These are phyloP conservation scores for Vanessa atalanta DNA, from an alignment of 1,140 invertebrate species.

Conservation along the genomic window DNA sequence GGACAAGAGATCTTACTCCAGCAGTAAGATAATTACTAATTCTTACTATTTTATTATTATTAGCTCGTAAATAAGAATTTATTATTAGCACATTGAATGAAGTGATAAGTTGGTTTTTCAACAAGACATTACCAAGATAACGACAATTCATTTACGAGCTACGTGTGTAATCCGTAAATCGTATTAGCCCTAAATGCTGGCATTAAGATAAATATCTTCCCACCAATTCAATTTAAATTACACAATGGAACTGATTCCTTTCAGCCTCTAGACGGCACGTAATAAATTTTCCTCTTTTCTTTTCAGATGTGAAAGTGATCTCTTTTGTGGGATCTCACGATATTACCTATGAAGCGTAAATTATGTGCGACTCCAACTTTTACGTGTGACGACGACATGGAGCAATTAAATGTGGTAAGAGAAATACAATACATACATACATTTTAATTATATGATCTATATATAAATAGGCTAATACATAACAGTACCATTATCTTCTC, in stretches of 20 bases:
- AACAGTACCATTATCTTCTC: too few relatives aligned
- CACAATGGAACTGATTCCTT: neutral
- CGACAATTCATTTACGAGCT: neutral
- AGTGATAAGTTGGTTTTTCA: too few relatives aligned
- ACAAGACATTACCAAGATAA: too few relatives aligned
- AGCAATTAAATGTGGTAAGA: constrained; percentile 71
- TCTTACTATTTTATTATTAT: too few relatives aligned
- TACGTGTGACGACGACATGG: constrained; percentile 73
- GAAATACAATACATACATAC: too few relatives aligned
- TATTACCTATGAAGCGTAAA: constrained; percentile 71
- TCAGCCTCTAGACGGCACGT: neutral
- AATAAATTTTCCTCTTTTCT: constrained; percentile 16
- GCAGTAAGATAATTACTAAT: too few relatives aligned
- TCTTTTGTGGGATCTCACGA: constrained; percentile 3
- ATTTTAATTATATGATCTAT: too few relatives aligned
- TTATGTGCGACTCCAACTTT: constrained; percentile 60
- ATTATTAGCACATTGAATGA: too few relatives aligned
- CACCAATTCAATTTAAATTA: constrained; percentile 8
- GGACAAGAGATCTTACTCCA: too few relatives aligned
- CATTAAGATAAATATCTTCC: constrained; percentile 11
- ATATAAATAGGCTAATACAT: too few relatives aligned
- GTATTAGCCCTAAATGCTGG: neutral
- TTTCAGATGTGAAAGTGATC: constrained; percentile 43
- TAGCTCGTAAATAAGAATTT: too few relatives aligned
- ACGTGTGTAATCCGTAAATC: neutral